Base-by-base conservation (phyloP, 2,888 invertebrate species). In the Conops quadrifasciatus region DNA sequence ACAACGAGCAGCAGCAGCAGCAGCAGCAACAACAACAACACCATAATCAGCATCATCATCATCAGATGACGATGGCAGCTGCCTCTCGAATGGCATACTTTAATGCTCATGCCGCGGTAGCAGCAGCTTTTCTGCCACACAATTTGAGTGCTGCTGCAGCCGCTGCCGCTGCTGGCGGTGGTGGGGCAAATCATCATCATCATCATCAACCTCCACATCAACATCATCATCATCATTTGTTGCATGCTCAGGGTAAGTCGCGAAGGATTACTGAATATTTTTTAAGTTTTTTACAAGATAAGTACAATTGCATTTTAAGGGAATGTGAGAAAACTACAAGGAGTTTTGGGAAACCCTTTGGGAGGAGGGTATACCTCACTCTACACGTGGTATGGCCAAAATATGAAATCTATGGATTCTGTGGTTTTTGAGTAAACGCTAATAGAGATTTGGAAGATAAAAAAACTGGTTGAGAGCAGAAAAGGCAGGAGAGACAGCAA, bases 91-190 rank as follows among this genome's bases (percentile, higher is more conserved):
- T 95, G 90, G 94, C 94, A 71, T 95, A 95, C 85, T 93, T 95
- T 86, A 95, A 95, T 87, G 94, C 94, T 66, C 94, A 95, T 84
- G 94, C 95, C 56, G 94, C 95, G n/a, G 94, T 94, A 62, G 94
- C 94, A 11, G 94, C 94, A 19, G 94, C 94, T 62, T 94, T 94
- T 86, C 86, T 94, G 79, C 94, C 94, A 36, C 91, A 91, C 80
- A 89, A 90, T 79, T 91, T 90, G 56, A 73, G 73, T 28, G 74
- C 73, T 21, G 71, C 73, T 19, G 90, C 89, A 68, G 76, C 76
- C n/a, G 89, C 88, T 60, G 80, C 81, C 63, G 80, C 80, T 64
- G 77, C 77, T 56, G 49, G 53, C 16, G 3, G 13, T 16, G 53
- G 64, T 28, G 62, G 56, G 24, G 2, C 30, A 24, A 65, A 74